Base-by-base conservation (phyloP, 2,888 invertebrate genomes). In the Drosophila prostipennis region DNA sequence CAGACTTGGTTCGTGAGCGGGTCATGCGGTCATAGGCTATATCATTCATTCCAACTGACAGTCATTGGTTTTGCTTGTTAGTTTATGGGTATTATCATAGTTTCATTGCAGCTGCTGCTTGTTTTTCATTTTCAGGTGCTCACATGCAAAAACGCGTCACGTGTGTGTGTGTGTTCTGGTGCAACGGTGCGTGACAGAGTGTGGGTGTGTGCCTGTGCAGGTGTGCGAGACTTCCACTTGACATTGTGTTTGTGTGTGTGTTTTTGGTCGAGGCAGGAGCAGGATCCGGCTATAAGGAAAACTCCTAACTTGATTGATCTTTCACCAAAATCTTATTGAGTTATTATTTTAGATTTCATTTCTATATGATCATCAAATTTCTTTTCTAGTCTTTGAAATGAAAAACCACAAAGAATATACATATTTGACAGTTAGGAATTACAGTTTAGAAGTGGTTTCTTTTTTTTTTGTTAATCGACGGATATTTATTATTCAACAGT, bases 61-160 rank as follows among this genome's bases (percentile, higher is more conserved):
- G 54, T 57, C 75, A 68, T 74, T 19, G 42, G 19, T 42, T 69
- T 69, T 61, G 43, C 36, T 57, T 64, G 36, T 59, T 68, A 70
- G 48, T 58, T 57, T 42, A 48, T 64, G 43, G 19, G 42, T 40
- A 58, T 55, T 23, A 55, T 57, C 40, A 32, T 40, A 11, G 19
- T 57, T 56, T 57, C n/a, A 6, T 54, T 70, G 68, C 49, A 42
- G 46, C 42, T 65, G 43, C 69, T 73, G 59, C 37, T 73, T 46
- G 45, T 67, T 72, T 60, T 49, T 58, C 54, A 34, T 74, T 72
- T 48, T 42, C 42, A 53, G 76, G 88, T 80, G 85, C 87, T 78
- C 83, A 75, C 89, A 89, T 89, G 89, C 89, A 88, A 87, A 80
- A 87, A 80, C 76, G 57, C 74, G 77, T 73, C 65, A 69, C 61